Conservation (phyloP, 2,797 vertebrate genomes). For the Loriculus beryllinus region DNA sequence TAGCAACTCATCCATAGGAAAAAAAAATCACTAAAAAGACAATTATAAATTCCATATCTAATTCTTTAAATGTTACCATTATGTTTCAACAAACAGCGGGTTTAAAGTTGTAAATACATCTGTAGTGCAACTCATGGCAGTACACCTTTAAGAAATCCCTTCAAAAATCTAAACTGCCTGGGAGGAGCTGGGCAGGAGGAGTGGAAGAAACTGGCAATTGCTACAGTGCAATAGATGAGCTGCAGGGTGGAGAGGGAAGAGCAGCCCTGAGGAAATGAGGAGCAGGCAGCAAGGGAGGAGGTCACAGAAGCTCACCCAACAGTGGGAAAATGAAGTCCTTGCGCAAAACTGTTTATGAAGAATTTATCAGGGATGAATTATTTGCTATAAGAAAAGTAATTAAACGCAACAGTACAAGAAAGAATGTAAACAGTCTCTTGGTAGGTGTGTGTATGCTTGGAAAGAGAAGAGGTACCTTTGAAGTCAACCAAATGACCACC, state of each 20-base stretch:
- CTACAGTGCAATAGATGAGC: background rate
- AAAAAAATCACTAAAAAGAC: background rate
- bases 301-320: background rate
- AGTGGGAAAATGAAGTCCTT: background rate
- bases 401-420: background rate
- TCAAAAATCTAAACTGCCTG: background rate
- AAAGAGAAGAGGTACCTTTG: background rate
- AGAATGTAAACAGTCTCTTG: background rate
- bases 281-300: slow-evolving; percentile 24
- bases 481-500: background rate
- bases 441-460: background rate
- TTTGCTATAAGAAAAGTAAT: background rate
- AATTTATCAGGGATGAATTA: background rate
- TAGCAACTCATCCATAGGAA: background rate
- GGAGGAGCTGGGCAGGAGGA: background rate
- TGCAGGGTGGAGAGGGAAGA: slow-evolving; percentile 9
- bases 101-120: background rate
- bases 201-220: background rate
- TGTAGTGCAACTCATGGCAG: background rate
- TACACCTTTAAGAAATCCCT: background rate
- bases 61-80: background rate
- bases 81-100: background rate
- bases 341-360: background rate
- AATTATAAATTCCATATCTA: background rate
- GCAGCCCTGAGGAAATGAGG: slow-evolving; percentile 3